Evolutionary conservation across 1,140 invertebrate genomes (phyloP), one percentile per base, ranked within the genome.

Genomic region (fruit fly (Drosophila melanogaster)): DNA sequence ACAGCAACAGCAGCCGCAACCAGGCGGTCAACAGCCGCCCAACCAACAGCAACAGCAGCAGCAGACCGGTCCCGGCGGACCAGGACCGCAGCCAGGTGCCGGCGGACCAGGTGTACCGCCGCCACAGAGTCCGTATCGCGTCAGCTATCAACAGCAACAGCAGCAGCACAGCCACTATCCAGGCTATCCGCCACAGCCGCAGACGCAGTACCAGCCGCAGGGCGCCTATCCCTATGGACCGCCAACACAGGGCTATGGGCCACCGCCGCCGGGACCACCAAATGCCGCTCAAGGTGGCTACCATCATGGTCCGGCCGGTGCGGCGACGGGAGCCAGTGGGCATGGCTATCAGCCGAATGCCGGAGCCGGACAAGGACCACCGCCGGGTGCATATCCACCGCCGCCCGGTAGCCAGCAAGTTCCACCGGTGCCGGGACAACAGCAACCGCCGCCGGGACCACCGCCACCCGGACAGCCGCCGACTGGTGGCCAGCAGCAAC

Each of bases 121-220:
- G 78, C 81, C 93, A 66, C 92, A 93, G 78, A 37, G 92, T 53
- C 73, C 93, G 57, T 90, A 93, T 67, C 92, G 92, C 24, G 92
- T 91, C n/a, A 92, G 90, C 44, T 93, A 93, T 73, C 93, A 93
- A 47, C 92, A 93, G 41, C 72, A 80, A 11, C 92, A 93, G 72
- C 93, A 93, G 41, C 93, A 93, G 65, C 91, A 92, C 51, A 91
- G 92, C 7, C 93, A 93, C 66, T 93, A 93, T 77, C 92, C 93
- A 22, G 92, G 92, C 24, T 94, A 93, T 91, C 93, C 93, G 41
- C 93, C 93, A 38, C 90, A 92, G 24, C 91, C 91, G 57, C 90
- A 93, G 55, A 92, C 91, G 14, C 77, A 83, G 43, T 91, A 91
- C 50, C 93, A 93, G 90, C 90, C 90, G 2, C 92, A 92, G 61